Percentiles rank a stretch among this genome's conserved stretches.
These are phyloP conservation scores for Manacus vitellinus DNA, from an alignment of 2,113 vertebrate genomes.

Conservation along the genomic window DNA sequence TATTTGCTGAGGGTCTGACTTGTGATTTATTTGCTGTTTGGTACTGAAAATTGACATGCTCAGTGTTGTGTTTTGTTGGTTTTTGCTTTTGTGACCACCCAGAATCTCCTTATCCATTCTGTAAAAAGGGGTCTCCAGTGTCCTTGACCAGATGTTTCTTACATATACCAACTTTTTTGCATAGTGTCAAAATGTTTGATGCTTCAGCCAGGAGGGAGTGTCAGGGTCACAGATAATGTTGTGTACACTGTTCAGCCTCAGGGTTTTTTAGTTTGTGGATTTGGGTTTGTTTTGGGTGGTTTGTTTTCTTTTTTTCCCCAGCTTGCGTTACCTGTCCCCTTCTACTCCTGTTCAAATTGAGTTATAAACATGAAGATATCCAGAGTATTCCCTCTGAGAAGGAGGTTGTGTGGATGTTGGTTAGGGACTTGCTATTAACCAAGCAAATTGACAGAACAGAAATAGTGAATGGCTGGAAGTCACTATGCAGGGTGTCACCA, in stretches of 20 bases:
- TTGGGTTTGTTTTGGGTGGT: not conserved
- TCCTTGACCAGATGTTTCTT: conserved; percentile 46
- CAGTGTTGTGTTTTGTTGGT: not conserved
- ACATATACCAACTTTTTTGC: not conserved
- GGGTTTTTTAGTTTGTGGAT: not conserved
- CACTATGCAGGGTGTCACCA: not conserved
- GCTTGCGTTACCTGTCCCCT: not conserved
- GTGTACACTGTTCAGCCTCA: conserved; percentile 1
- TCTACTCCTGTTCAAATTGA: not conserved
- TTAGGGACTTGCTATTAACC: not conserved
- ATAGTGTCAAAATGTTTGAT: conserved; percentile 30
- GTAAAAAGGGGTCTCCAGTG: not conserved
- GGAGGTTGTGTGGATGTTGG: not conserved
- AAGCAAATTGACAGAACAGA: not conserved
- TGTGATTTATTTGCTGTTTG: not conserved
- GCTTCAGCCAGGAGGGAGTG: not conserved
- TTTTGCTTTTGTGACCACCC: not conserved
- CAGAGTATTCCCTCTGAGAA: not conserved
- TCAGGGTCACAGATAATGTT: conserved; percentile 40
- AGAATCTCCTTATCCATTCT: not conserved
- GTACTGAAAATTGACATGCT: not conserved
- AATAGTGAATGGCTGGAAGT: not conserved
- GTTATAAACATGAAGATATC: not conserved
- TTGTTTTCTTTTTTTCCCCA: not conserved
- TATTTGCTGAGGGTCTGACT: not conserved